A percentile compares a stretch with the other conserved stretches of the same genome.
These are phyloP conservation scores for Ginglymostoma cirratum DNA, from an alignment of 2,113 vertebrate genomes.

Conservation along the genomic window DNA sequence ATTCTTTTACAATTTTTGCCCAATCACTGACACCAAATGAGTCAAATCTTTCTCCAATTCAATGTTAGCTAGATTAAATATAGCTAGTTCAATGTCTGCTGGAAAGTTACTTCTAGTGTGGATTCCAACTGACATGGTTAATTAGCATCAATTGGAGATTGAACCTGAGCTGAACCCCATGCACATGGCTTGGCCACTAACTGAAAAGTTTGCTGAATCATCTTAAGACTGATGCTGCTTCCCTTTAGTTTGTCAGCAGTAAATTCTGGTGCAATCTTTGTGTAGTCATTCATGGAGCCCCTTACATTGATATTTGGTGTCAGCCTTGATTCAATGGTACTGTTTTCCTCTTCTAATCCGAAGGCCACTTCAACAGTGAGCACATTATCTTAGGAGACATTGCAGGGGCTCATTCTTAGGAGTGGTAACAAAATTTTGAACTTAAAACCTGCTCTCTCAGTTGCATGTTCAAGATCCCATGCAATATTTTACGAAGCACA, in stretches of 20 bases:
- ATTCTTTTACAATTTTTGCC: not conserved
- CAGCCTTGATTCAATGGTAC: not conserved
- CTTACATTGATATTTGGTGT: not conserved
- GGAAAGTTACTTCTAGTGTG: not conserved
- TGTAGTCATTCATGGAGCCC: not conserved
- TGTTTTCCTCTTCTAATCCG: not conserved
- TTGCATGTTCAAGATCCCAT: not conserved
- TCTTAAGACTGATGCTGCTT: not conserved
- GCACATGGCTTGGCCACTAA: not conserved
- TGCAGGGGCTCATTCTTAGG: not conserved
- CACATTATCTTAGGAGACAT: not conserved
- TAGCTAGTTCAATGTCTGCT: not conserved
- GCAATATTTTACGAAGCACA: not conserved
- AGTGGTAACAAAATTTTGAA: not conserved
- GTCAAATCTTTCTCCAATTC: not conserved
- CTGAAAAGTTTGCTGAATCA: not conserved
- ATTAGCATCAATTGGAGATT: not conserved
- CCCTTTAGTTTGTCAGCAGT: not conserved
- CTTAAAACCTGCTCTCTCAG: not conserved
- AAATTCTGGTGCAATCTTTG: not conserved
- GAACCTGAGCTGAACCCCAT: not conserved
- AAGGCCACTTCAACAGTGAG: not conserved
- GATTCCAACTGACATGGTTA: not conserved
- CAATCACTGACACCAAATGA: not conserved
- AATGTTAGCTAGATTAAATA: not conserved